These are phyloP conservation scores for Pediacus dermestoides DNA, from an alignment of 2,888 invertebrate species.

Conservation along the genomic window DNA sequence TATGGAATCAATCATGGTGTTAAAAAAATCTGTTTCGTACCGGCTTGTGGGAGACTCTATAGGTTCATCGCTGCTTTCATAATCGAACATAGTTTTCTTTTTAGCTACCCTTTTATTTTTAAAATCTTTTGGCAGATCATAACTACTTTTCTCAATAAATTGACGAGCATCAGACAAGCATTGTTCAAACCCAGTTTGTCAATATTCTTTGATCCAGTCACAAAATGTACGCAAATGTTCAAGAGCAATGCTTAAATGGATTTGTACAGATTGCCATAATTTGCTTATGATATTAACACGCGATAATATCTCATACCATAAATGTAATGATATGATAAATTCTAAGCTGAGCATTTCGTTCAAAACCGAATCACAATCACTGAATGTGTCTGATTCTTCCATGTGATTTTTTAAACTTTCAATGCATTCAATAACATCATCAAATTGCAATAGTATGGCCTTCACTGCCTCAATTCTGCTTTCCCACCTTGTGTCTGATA, in stretches of 20 bases:
- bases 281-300: slow-evolving; percentile 18
- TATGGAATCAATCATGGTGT: slow-evolving; percentile 13
- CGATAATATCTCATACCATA: slow-evolving; percentile 16
- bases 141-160: slow-evolving; percentile 15
- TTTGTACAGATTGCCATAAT: slow-evolving; percentile 18
- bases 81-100: slow-evolving; percentile 15
- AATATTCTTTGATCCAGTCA: slow-evolving; percentile 17
- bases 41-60: slow-evolving; percentile 13
- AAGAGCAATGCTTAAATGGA: slow-evolving; percentile 18
- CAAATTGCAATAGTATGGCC: slow-evolving; percentile 17
- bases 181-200: slow-evolving; percentile 11
- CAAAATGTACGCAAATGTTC: slow-evolving; percentile 20
- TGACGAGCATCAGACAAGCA: slow-evolving; percentile 9
- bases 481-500: slow-evolving; percentile 16
- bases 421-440: slow-evolving; percentile 15
- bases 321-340: slow-evolving; percentile 16
- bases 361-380: slow-evolving; percentile 14
- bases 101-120: slow-evolving; percentile 11
- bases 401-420: slow-evolving; percentile 15
- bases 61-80: slow-evolving; percentile 15
- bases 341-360: slow-evolving; percentile 8
- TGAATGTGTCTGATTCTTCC: slow-evolving; percentile 14
- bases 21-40: slow-evolving; percentile 10
- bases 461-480: slow-evolving; percentile 15
- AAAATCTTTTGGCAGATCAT: slow-evolving; percentile 12